Conservation (phyloP, 2,888 invertebrate species). For the Parnassius glacialis region DNA sequence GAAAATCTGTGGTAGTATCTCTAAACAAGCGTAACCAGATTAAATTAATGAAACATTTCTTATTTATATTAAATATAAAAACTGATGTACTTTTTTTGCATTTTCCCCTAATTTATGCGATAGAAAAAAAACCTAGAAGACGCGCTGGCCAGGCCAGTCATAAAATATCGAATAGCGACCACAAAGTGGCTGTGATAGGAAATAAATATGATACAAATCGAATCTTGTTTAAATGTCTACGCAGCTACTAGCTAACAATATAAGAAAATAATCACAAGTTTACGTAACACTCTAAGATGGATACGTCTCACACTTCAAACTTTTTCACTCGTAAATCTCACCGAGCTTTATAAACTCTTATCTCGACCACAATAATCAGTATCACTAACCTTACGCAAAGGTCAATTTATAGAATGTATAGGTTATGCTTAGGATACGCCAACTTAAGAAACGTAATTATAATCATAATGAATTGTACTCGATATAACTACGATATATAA, state of each 20-base stretch:
- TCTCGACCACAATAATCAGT: conserved; percentile 70
- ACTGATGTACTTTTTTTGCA: conserved; percentile 25
- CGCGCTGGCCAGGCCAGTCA: background rate
- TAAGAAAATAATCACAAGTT: conserved; percentile 72
- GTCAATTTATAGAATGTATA: conserved; percentile 80
- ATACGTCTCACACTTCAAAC: conserved; percentile 62
- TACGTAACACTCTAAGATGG: conserved; percentile 55
- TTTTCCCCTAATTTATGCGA: conserved; percentile 7
- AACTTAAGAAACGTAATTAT: conserved; percentile 66
- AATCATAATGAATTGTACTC: conserved; percentile 70
- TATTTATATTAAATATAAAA: conserved; percentile 8
- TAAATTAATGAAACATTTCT: conserved; percentile 11
- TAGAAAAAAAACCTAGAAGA: background rate
- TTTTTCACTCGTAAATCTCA: conserved; percentile 57
- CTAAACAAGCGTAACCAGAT: conserved; percentile 28
- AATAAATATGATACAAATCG: conserved; percentile 66
- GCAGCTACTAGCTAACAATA: conserved; percentile 71
- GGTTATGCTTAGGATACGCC: conserved; percentile 74
- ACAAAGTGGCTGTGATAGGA: conserved; percentile 44
- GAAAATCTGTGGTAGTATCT: conserved; percentile 47
- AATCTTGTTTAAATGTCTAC: conserved; percentile 75
- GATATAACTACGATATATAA: conserved; percentile 61
- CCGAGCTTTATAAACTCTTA: conserved; percentile 61
- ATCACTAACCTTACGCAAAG: conserved; percentile 80
- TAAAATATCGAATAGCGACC: conserved; percentile 53